Conservation (phyloP, 1,140 invertebrate species). For the Parasteatoda tepidariorum region DNA sequence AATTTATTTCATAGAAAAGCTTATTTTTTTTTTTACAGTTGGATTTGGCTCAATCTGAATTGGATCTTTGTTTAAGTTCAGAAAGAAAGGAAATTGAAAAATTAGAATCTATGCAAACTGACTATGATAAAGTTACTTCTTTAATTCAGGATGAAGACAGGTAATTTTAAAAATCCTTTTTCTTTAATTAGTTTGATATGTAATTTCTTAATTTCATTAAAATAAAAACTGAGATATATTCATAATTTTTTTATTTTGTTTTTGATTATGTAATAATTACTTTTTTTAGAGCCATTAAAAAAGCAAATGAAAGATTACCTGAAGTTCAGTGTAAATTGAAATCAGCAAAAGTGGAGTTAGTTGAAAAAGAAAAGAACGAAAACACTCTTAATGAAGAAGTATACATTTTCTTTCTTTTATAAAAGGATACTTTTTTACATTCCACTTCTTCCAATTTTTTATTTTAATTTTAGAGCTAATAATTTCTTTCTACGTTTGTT, state of each 20-base stretch:
- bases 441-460: neutral
- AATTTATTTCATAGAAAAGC: too few relatives aligned
- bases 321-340: constrained; percentile 7
- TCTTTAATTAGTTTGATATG: neutral
- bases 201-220: neutral
- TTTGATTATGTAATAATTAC: neutral
- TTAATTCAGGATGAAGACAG: constrained; percentile 68
- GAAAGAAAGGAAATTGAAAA: constrained; percentile 82
- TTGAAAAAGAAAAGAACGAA: constrained; percentile 22
- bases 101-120: constrained; percentile 74
- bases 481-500: too few relatives aligned
- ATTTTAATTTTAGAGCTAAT: neutral
- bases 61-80: constrained; percentile 84
- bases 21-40: constrained; percentile 72
- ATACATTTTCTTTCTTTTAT: neutral
- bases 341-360: constrained; percentile 6
- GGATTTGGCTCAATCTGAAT: constrained; percentile 82
- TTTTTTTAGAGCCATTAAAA: constrained; percentile 4
- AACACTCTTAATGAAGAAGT: constrained; percentile 9
- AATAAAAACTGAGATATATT: too few relatives aligned
- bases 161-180: neutral
- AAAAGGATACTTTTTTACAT: neutral
- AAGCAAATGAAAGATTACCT: constrained; percentile 22
- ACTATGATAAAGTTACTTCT: constrained; percentile 68
- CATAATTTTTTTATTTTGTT: neutral